Base-by-base conservation (phyloP, 2,113 vertebrate genomes). In the Tricholaema leucomelas region DNA sequence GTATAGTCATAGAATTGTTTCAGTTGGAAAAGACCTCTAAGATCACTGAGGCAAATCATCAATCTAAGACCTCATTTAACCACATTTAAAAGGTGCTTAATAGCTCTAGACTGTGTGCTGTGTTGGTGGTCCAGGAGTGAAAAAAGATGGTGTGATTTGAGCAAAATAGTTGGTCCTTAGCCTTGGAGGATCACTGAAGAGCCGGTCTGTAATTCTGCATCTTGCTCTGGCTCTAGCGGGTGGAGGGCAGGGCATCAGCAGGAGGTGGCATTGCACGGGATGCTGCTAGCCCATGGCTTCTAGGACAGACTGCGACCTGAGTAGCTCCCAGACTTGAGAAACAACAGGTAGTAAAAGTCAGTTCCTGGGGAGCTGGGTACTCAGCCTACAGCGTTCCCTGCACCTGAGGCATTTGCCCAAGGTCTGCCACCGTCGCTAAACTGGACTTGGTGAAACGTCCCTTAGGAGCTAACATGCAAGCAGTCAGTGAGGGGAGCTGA, bases 401-500 rank as follows among this genome's bases (percentile, higher is more conserved):
- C 2, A 4, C 42, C 25, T 2, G 1, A 27, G 74, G 75, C 42
- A 5, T 38, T 58, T 66, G n/a, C 27, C 25, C 1, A 0, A 31
- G 21, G 23, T 44, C 40, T 61, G 55, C 35, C 24, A 38, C 12
- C 27, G 2, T 20, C 46, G 76, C 72, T 52, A 10, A 2, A 0
- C 0, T 1, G 0, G 24, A 46, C 25, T 3, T 33, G 38, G 38
- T 27, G 58, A 42, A 46, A 64, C 7, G 33, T 40, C 67, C 60
- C 2, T 0, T 0, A 2, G 31, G 15, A 60, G 5, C 24, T 8
- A 23, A 18, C 25, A 3, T 56, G 67, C 28, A 5, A 16, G 42
- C 0, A 0, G 25, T 59, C 58, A 75, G 58, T 0, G 0, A 58
- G 42, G 24, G 48, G 10, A 71, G 16, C 52, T 54, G 52, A 55